Evolutionary conservation across 2,797 vertebrate genomes (phyloP), one percentile per base, ranked within the genome.

Genomic region (Crocodylus rhombifer): DNA sequence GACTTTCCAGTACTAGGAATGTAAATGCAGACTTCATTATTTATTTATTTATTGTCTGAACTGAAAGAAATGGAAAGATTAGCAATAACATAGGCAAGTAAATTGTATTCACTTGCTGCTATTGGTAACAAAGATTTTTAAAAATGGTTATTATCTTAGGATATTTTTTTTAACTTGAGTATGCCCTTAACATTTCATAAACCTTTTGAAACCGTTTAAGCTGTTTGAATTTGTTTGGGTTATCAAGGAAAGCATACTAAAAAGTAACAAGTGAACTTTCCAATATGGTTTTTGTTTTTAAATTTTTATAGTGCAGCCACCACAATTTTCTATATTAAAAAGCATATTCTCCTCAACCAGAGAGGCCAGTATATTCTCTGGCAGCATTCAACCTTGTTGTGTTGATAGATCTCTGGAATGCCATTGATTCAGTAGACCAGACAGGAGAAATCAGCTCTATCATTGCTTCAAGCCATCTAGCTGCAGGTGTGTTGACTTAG

Each of bases 111-210:
- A 28, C 9, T 77, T 88, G 16, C 56, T 18, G 4, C 3, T 82
- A 11, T 67, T 67, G 61, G 3, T 55, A 86, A 75, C 42, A 1
- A 36, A 83, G 91, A 2, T 73, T 51, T 51, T 8, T 73, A 25
- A 56, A 94, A 64, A 9, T 62, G 25, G 1, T 62, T 11, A 56
- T 91, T 80, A 51, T 28, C 30, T 2, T 73, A 42, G 33, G 16
- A 42, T 42, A 9, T 42, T 42, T 71, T 83, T 85, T 8, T 71
- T 3, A 84, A 84, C 21, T 14, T 71, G 57, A 67, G 4, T 82
- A 20, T 86, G 28, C 23, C 13, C 90, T 87, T 89, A 33, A 65
- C n/a, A 42, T 80, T 91, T 87, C 63, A 80, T 17, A 87, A 83
- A 81, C 11, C 26, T 93, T 73, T 36, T 71, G 20, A 83, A 85